A percentile compares a stretch with the other conserved stretches of the same genome.
These are phyloP conservation scores for Oostethus manadensis DNA, from an alignment of 2,113 vertebrate genomes.

Conservation along the genomic window DNA sequence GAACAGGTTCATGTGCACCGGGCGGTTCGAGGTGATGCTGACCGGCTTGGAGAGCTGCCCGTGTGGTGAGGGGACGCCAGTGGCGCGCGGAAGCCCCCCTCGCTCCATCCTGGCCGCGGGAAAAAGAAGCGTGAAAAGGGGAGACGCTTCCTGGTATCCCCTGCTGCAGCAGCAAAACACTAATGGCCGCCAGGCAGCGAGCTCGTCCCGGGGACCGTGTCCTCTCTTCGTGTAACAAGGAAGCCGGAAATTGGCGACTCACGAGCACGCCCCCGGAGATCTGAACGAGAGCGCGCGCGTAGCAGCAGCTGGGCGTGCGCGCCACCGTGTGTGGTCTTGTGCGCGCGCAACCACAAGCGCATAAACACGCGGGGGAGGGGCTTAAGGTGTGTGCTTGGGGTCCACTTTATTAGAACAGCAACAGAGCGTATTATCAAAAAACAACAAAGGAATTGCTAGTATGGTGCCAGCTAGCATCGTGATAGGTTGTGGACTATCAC, in stretches of 20 bases:
- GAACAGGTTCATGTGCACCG: conserved; percentile 90
- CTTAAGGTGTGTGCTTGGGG: too few species aligned
- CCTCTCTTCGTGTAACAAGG: background rate
- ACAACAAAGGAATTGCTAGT: too few species aligned
- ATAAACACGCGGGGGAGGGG: too few species aligned
- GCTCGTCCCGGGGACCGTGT: background rate
- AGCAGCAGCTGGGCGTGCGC: too few species aligned
- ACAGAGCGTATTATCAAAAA: too few species aligned
- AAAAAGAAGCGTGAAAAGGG: background rate
- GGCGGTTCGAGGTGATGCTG: conserved; percentile 74
- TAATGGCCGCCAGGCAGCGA: conserved; percentile 1
- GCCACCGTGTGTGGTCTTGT: too few species aligned
- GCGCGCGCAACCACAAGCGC: too few species aligned
- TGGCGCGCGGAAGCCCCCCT: conserved; percentile 72
- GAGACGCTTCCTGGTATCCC: background rate
- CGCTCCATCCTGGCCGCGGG: conserved; percentile 69
- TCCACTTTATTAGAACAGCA: too few species aligned
- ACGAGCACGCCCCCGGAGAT: background rate
- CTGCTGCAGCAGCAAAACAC: background rate
- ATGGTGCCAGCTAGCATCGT: too few species aligned
- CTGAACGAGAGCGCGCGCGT: background rate
- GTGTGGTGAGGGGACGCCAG: conserved; percentile 71
- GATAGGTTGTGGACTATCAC: background rate
- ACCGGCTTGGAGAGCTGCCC: conserved; percentile 76
- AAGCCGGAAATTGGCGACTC: conserved; percentile 4